A percentile compares a stretch with the other conserved stretches of the same genome.
These are phyloP conservation scores for Melanotus villosus DNA, from an alignment of 2,888 invertebrate genomes.

Conservation along the genomic window DNA sequence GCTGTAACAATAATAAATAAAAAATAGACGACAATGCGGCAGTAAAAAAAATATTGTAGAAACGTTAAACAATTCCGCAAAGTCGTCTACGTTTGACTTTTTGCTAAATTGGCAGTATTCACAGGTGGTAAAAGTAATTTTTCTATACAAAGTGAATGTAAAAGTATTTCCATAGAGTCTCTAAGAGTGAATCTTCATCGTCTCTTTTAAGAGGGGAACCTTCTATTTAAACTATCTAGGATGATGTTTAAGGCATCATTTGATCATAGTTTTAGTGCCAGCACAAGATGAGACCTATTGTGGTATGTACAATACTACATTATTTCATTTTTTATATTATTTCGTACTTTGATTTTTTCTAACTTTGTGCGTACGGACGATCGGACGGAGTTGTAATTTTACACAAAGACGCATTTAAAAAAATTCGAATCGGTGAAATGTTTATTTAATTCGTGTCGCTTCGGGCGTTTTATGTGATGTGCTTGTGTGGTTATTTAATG, in stretches of 20 bases:
- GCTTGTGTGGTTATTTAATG: no score
- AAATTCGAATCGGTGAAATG: no score
- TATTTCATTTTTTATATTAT: neutral
- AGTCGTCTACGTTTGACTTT: constrained; percentile 23
- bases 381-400: no score
- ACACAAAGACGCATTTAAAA: no score
- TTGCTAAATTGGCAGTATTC: constrained; percentile 32
- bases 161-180: constrained; percentile 48
- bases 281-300: constrained; percentile 64
- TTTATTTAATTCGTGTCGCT: no score
- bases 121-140: constrained; percentile 48
- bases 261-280: constrained; percentile 63
- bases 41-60: neutral
- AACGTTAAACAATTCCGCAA: constrained; percentile 12
- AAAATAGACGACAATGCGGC: constrained; percentile 17
- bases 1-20: no score
- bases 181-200: constrained; percentile 59
- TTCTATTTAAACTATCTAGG: constrained; percentile 56
- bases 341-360: no score
- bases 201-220: constrained; percentile 49
- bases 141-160: constrained; percentile 48
- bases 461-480: no score
- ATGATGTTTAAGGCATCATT: constrained; percentile 56
- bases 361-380: no score
- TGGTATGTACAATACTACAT: constrained; percentile 60